Evolutionary conservation across 92 coral and sea anemone species (phyloP).

Genomic region (Virgularia gustaviana): DNA sequence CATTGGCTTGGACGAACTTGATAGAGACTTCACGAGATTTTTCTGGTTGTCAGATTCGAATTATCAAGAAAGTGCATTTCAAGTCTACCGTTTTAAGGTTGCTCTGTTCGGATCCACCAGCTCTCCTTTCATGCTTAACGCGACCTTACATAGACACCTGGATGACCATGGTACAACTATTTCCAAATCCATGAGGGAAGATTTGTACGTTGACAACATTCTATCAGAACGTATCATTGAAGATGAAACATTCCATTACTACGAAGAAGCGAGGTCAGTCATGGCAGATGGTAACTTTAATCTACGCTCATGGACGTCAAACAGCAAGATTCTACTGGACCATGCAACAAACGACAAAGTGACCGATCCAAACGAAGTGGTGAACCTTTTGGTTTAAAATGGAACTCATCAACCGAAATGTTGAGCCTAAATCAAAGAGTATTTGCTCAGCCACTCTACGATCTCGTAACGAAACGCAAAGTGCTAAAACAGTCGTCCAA

Average conservation of each 20-base stretch:
- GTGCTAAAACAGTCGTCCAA: constrained; percentile 36
- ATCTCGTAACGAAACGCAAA: constrained; percentile 35
- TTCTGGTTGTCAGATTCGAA: constrained; percentile 46
- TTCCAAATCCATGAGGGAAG: no score
- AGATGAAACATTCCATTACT: no score
- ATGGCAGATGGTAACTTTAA: no score
- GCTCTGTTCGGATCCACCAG: constrained; percentile 47
- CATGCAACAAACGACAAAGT: not conserved
- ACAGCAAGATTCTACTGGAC: constrained; percentile 3
- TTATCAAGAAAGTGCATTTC: constrained; percentile 42
- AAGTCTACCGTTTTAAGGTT: constrained; percentile 39
- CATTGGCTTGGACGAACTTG: constrained; percentile 38
- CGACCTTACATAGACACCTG: constrained; percentile 54
- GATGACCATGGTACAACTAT: no score
- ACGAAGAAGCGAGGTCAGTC: no score
- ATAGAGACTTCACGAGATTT: constrained; percentile 55
- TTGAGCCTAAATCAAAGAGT: constrained; percentile 1
- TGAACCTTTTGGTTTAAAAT: constrained; percentile 18
- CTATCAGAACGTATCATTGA: no score
- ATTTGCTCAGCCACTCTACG: not conserved
- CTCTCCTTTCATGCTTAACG: constrained; percentile 44
- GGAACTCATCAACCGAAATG: constrained; percentile 33
- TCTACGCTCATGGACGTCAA: constrained; percentile 45
- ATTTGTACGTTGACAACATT: no score
- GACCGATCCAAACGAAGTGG: constrained; percentile 3